phyloP scores from a whole-genome alignment of 2,797 vertebrate species.

The Momotus momota region DNA sequence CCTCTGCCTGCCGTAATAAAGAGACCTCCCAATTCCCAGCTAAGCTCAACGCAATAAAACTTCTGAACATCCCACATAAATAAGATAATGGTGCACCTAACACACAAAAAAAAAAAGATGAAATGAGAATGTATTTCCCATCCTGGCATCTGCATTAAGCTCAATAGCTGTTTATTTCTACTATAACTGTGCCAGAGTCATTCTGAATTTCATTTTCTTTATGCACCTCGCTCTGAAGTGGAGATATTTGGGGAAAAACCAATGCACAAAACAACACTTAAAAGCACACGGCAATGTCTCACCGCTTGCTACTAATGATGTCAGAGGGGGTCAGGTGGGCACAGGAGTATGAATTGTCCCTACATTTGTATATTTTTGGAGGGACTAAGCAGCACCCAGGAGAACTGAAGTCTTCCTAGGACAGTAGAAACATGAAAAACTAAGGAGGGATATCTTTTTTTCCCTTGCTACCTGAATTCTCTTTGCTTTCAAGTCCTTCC shows the following conservation, averaged over 20 bases:
- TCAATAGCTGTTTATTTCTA: slow-evolving; percentile 17
- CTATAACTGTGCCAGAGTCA: slow-evolving; percentile 11
- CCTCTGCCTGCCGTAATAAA: slow-evolving; percentile 28
- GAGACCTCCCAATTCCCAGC: slow-evolving; percentile 23
- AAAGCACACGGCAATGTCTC: background rate
- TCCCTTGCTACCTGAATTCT: background rate
- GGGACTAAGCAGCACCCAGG: background rate
- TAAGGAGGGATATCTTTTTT: background rate
- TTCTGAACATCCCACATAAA: background rate
- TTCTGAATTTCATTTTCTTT: slow-evolving; percentile 23
- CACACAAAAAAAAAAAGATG: background rate
- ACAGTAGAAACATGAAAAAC: background rate
- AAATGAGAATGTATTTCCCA: slow-evolving; percentile 14
- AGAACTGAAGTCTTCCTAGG: background rate
- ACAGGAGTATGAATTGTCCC: slow-evolving; percentile 7
- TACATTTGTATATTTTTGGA: background rate
- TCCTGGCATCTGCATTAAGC: slow-evolving; percentile 19
- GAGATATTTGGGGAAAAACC: slow-evolving; percentile 33
- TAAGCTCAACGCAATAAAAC: slow-evolving; percentile 22
- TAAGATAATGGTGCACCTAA: background rate
- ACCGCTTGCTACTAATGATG: slow-evolving; percentile 10
- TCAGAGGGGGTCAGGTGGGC: slow-evolving; percentile 8
- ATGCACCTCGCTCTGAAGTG: background rate
- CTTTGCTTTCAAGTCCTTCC: background rate
- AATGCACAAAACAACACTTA: slow-evolving; percentile 28